Base-by-base conservation (phyloP, 2,113 vertebrate species). In the Lucifuga dentata region DNA sequence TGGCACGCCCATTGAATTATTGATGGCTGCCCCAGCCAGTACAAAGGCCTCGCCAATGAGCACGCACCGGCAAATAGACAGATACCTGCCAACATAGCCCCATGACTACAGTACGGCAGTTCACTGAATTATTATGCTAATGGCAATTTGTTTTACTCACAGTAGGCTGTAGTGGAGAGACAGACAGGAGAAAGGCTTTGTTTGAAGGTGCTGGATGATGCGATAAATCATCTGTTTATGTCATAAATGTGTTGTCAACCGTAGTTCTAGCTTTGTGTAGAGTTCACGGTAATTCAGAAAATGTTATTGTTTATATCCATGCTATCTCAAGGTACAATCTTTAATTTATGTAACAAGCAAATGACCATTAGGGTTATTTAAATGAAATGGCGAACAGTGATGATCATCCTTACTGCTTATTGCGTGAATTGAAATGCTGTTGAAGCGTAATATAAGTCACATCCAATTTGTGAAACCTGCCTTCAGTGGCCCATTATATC, bases 1-100 rank as follows among this genome's bases (percentile, higher is more conserved):
- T 86, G 81, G 84, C 79, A 89, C 60, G 6, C 70, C 73, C 73
- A 68, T 75, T 88, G 87, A 90, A 90, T 90, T 88, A 90, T 90
- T 89, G 85, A 90, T 89, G 80, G 60, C 56, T 86, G 85, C 50
- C 83, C 76, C 44, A 58, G 73, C 76, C 85, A 81, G 62, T 87
- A 68, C 46, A 81, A 67, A 76, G 78, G 65, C 68, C 78, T 83
- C 23, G 46, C 78, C 83, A 80, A 49, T 68, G 76, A 64, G 65
- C 64, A 65, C 40, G 55, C 65, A 75, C 13, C 36, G 68, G 76
- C 82, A 83, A 80, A 58, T 80, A 44, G 61, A 69, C 53, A 63
- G 51, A 78, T 51, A 77, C 62, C 68, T 78, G 70, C 83, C 83
- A 88, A 73, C 70, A 51, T 53, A 43, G 26, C 44, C 61, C 65